Percentiles rank a stretch among this genome's conserved stretches.
These are phyloP conservation scores for Triplophysa dalaica DNA, from an alignment of 2,113 vertebrate genomes.

Conservation along the genomic window DNA sequence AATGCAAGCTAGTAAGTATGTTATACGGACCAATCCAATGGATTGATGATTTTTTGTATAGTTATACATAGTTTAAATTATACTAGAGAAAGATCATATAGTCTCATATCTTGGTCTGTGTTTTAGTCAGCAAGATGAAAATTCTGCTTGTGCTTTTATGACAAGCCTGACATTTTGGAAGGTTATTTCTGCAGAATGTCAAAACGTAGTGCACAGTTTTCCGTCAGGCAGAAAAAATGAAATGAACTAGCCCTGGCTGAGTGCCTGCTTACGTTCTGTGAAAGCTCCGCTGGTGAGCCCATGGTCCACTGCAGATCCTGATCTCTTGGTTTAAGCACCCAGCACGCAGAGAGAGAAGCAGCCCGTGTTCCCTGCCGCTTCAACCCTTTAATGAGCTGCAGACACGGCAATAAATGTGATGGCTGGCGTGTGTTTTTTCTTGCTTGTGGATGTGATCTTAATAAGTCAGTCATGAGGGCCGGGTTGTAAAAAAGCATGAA, in stretches of 20 bases:
- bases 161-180: neutral
- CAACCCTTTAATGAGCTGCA: slow-evolving; percentile 7
- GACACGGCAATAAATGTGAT: slow-evolving; percentile 22
- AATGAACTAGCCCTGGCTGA: neutral
- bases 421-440: neutral
- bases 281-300: slow-evolving; percentile 15
- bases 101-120: neutral
- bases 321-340: slow-evolving; percentile 26
- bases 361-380: neutral
- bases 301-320: slow-evolving; percentile 26
- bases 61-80: neutral
- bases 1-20: slow-evolving; percentile 80
- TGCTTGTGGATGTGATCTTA: slow-evolving; percentile 26
- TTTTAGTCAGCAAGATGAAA: neutral
- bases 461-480: slow-evolving; percentile 27
- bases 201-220: neutral
- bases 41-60: neutral
- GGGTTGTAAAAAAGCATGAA: neutral
- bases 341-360: slow-evolving; percentile 1
- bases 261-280: neutral
- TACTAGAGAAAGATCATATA: neutral
- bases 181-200: neutral
- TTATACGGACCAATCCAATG: neutral
- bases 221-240: neutral
- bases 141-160: neutral